Conservation (phyloP, 2,888 invertebrate species). For the Bibio marci region DNA sequence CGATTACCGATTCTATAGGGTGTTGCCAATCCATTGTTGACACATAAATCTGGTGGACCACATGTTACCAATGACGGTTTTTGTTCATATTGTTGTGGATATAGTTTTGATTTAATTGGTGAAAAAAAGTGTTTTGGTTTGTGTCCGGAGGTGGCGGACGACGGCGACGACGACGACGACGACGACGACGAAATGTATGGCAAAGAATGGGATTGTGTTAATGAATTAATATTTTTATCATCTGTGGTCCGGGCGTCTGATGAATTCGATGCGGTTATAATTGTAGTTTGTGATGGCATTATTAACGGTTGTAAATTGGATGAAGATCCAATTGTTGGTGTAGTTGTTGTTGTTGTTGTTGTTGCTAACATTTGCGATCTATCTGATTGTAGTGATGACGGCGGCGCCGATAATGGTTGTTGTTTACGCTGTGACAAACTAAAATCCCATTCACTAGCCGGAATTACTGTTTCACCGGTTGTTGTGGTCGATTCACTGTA, state of each 20-base stretch:
- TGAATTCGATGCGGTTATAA: too few relatives aligned
- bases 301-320: too few relatives aligned
- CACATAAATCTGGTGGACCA: conserved; percentile 25
- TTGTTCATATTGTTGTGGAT: conserved; percentile 1
- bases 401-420: conserved; percentile 8
- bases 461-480: conserved; percentile 19
- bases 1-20: too few relatives aligned
- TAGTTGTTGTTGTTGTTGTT: too few relatives aligned
- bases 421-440: conserved; percentile 21
- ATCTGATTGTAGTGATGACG: neutral
- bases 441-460: conserved; percentile 28
- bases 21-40: too few relatives aligned
- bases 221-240: too few relatives aligned
- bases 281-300: too few relatives aligned
- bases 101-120: conserved; percentile 25
- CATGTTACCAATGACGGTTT: conserved; percentile 9
- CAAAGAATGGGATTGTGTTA: neutral
- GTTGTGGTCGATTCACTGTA: conserved; percentile 13
- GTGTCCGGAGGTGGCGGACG: too few relatives aligned
- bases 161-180: too few relatives aligned
- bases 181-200: neutral
- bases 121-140: conserved; percentile 18
- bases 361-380: neutral
- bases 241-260: neutral
- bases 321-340: too few relatives aligned